Percentiles rank a stretch among this genome's conserved stretches.
Conservation (phyloP, 2,113 vertebrate species). For the Origma solitaria region DNA sequence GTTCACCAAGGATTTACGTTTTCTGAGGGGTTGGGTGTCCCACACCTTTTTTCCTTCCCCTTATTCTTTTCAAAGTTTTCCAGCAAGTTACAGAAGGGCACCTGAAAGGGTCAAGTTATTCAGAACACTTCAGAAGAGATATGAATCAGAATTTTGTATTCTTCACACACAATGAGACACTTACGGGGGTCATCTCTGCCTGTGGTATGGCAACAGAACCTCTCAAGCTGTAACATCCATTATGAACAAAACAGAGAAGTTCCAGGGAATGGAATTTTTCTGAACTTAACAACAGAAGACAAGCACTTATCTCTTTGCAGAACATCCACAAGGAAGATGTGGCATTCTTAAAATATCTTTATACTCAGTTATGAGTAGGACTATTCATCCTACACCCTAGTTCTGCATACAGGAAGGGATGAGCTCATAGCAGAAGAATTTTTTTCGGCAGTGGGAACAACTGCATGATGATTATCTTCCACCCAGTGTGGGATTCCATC, state of each 20-base stretch:
- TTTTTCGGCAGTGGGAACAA: not conserved
- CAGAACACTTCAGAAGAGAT: not conserved
- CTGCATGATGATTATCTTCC: not conserved
- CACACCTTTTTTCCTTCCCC: not conserved
- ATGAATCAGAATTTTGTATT: not conserved
- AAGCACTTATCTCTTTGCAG: not conserved
- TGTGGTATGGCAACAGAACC: accelerated
- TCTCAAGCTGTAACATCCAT: not conserved
- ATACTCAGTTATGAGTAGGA: not conserved
- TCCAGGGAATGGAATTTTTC: not conserved
- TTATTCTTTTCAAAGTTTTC: not conserved
- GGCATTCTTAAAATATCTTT: not conserved
- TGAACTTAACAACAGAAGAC: not conserved
- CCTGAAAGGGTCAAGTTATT: not conserved
- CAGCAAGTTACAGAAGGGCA: not conserved
- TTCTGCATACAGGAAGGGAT: conserved; percentile 16
- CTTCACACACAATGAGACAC: not conserved
- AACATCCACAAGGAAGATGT: not conserved
- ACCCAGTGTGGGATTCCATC: not conserved
- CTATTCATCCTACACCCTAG: not conserved
- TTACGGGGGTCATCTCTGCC: too few species aligned
- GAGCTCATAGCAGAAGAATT: conserved; percentile 7
- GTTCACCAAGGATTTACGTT: not conserved
- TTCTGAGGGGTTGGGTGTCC: not conserved
- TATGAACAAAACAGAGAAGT: not conserved